phyloP scores from a whole-genome alignment of 2,113 vertebrate genomes.

The Calyptommatus sinebrachiatus region DNA sequence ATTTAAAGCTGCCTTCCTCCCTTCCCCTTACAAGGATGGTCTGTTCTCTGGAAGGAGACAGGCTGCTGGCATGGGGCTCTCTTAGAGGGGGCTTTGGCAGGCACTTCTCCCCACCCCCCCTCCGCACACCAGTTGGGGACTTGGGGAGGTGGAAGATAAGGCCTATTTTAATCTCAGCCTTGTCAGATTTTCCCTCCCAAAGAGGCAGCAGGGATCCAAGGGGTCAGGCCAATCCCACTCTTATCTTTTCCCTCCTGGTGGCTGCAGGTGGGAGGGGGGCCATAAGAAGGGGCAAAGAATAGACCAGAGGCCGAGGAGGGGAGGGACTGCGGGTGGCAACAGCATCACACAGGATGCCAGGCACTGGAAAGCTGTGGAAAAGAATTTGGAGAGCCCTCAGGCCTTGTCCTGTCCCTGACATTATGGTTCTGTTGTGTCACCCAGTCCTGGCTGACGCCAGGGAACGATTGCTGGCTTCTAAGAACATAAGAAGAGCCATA shows the following conservation, averaged over 20 bases:
- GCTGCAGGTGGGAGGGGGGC: rapidly evolving
- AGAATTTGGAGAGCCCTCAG: not conserved
- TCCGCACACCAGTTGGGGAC: not conserved
- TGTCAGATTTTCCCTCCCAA: not conserved
- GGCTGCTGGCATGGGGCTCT: not conserved
- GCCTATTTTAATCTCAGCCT: not conserved
- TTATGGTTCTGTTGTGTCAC: no score
- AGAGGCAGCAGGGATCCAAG: not conserved
- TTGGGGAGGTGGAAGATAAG: not conserved
- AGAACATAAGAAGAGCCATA: no score
- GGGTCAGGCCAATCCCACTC: rapidly evolving
- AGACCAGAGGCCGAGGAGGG: not conserved
- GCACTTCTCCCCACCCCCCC: no score
- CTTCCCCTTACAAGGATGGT: conserved; percentile 32
- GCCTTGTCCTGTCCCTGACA: no score
- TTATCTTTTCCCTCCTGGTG: rapidly evolving
- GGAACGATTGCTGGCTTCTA: no score
- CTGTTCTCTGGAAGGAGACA: conserved; percentile 35
- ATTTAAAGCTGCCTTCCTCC: conserved; percentile 3
- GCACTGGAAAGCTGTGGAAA: no score
- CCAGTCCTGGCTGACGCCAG: no score
- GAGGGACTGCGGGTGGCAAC: not conserved
- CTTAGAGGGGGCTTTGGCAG: not conserved
- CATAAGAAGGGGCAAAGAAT: rapidly evolving
- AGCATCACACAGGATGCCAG: not conserved